Percentiles rank a stretch among this genome's conserved stretches.
phyloP scores from a whole-genome alignment of 2,888 invertebrate genomes.

The Agonopterix heracliana region DNA sequence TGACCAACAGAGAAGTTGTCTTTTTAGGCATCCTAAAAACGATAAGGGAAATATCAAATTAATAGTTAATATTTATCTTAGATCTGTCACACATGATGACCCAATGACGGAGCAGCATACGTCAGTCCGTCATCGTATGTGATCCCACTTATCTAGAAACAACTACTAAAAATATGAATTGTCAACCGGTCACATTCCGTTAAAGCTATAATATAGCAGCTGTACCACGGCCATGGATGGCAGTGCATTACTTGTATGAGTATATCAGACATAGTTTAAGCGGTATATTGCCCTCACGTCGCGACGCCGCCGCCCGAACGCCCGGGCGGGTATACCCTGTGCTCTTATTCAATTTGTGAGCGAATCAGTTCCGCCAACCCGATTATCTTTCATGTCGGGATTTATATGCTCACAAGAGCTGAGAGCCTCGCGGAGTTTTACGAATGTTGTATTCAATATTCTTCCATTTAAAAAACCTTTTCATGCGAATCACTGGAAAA shows the following conservation, averaged over 20 bases:
- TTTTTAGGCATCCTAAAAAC: no score
- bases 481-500: not conserved
- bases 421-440: constrained; percentile 34
- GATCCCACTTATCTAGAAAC: no score
- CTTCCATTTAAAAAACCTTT: not conserved
- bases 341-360: constrained; percentile 71
- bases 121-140: no score
- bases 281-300: constrained; percentile 34
- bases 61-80: no score
- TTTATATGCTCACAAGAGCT: constrained; percentile 59
- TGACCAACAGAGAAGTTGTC: no score
- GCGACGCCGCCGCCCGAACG: constrained; percentile 29
- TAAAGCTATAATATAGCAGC: no score
- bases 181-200: no score
- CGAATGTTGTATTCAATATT: constrained; percentile 11
- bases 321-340: constrained; percentile 43
- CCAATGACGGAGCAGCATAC: no score
- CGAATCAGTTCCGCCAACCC: constrained; percentile 71
- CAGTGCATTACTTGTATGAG: not conserved
- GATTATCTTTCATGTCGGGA: constrained; percentile 68
- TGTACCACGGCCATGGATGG: not conserved
- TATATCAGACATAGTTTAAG: constrained; percentile 39
- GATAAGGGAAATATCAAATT: no score
- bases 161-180: no score
- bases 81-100: no score